phyloP scores from a whole-genome alignment of 1,140 invertebrate genomes.

The roundworm (Caenorhabditis elegans) region WBcel235 BX284606.5:8128001-8128500 shows the following conservation, averaged over 20 bases:
- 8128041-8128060: too few relatives aligned
- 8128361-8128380: neutral
- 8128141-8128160: constrained; percentile 52
- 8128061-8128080: too few relatives aligned
- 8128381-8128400: constrained; percentile 13
- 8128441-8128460: constrained; percentile 18
- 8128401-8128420: neutral
- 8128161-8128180: constrained; percentile 50
- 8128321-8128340: constrained; percentile 5
- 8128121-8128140: constrained; percentile 48
- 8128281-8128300: neutral
- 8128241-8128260: neutral
- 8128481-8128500: neutral
- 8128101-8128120: too few relatives aligned
- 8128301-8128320: constrained; percentile 1
- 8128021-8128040: too few relatives aligned
- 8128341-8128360: neutral
- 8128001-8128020: too few relatives aligned
- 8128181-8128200: constrained; percentile 48
- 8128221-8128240: constrained; percentile 42
- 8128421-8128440: constrained; percentile 16
- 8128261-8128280: neutral
- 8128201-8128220: constrained; percentile 52
- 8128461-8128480: constrained; percentile 22
- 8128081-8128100: neutral